Base-by-base conservation (phyloP, 2,113 vertebrate species). In the Nesogale talazaci region DNA sequence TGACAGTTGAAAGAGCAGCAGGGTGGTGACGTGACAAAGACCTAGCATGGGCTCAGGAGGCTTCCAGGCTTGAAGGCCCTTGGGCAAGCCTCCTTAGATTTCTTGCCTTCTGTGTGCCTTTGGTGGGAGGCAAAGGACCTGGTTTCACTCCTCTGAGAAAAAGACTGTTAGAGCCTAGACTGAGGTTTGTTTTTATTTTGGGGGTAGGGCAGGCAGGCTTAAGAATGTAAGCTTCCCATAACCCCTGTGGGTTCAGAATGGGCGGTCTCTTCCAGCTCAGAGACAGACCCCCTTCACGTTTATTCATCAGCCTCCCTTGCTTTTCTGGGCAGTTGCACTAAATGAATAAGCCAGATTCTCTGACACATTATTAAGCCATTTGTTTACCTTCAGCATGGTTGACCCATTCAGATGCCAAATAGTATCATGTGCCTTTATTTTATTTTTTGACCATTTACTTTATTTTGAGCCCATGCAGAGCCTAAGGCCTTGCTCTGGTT, bases 341-440 rank as follows among this genome's bases (percentile, higher is more conserved):
- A 46, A 65, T 81, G 36, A 29, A 94, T 76, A 85, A 56, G 34
- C 52, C 56, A 38, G 72, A 52, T 86, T 84, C 76, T 77, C n/a
- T 74, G 61, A 69, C 61, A 9, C 25, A 22, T 89, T 61, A 22
- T 83, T 38, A 23, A 52, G 65, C 83, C 67, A 11, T 88, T 89
- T 93, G 88, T 88, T 89, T 93, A 90, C 74, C 77, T 92, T 61
- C 69, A 82, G 70, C 29, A 27, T 52, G 78, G 61, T 36, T 40
- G 10, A 75, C 22, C 56, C 67, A 17, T 87, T 86, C 9, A 81
- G 63, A 42, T 83, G 36, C 70, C 61, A 76, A 38, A 59, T 36
- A 72, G 20, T 77, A 67, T 38, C 63, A 34, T 9, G 17, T 19
- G 25, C n/a, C 67, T 74, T 0, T 86, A 34, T 56, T 22, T 61